Evolutionary conservation across 2,113 vertebrate genomes (phyloP).

Genomic region (Ophthalmolycus amberensis): DNA sequence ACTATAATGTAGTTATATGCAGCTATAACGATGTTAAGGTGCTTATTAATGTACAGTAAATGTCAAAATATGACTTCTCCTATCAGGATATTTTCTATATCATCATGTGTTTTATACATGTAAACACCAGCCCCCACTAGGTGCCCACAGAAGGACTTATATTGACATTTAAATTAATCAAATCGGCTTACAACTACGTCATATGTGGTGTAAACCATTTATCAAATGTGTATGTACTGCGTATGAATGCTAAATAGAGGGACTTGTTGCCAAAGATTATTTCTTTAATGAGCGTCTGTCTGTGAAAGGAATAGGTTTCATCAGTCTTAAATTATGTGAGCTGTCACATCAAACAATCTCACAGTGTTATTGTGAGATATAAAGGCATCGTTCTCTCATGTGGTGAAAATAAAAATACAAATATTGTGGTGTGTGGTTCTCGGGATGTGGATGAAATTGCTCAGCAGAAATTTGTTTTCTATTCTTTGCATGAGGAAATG

Average conservation of each 20-base stretch:
- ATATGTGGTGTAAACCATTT: background rate
- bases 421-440: background rate
- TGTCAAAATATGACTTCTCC: background rate
- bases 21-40: background rate
- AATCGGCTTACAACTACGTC: background rate
- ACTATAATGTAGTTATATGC: background rate
- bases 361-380: background rate
- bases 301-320: background rate
- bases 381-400: constrained; percentile 2
- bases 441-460: constrained; percentile 25
- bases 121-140: background rate
- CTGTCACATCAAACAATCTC: constrained; percentile 46
- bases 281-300: constrained; percentile 18
- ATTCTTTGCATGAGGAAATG: constrained; percentile 6
- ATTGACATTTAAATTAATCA: background rate
- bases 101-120: background rate
- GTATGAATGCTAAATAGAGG: background rate
- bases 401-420: background rate
- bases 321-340: constrained; percentile 11
- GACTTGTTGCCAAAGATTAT: background rate
- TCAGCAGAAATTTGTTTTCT: constrained; percentile 17
- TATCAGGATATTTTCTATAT: background rate
- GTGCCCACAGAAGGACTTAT: background rate
- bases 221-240: background rate
- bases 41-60: background rate